A percentile compares a stretch with the other conserved stretches of the same genome.
Evolutionary conservation across 2,113 vertebrate species (phyloP).

Genomic region (Acrocephalus arundinaceus): DNA sequence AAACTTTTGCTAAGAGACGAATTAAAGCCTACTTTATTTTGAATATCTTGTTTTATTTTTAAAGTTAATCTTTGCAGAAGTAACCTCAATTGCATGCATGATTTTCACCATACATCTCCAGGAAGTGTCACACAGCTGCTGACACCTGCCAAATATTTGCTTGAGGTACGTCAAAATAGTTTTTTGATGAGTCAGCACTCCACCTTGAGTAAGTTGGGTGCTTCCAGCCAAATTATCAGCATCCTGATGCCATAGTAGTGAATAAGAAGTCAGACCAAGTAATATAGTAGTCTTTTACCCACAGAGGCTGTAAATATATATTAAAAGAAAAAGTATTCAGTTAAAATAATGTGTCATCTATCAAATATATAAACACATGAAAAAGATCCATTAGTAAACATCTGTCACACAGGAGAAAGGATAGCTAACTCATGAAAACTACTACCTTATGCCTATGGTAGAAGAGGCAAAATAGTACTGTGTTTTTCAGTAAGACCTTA

Average conservation of each 20-base stretch:
- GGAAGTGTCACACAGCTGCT: neutral
- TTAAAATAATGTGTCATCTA: neutral
- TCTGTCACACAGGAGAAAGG: neutral
- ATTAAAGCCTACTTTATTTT: neutral
- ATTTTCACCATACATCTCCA: neutral
- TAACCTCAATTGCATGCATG: neutral
- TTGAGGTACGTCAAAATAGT: neutral
- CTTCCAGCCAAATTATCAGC: neutral
- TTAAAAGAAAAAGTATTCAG: neutral
- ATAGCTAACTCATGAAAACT: neutral
- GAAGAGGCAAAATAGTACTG: neutral
- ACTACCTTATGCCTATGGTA: neutral
- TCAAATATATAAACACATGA: neutral
- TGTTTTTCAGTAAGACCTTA: neutral
- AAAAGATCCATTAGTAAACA: neutral
- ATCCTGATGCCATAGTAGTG: neutral
- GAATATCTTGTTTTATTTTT: neutral
- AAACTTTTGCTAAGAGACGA: neutral
- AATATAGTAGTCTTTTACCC: neutral
- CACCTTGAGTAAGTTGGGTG: neutral
- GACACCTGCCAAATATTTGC: neutral
- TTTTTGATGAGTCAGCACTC: neutral
- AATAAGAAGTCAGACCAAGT: neutral
- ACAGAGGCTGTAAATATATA: too few species aligned
- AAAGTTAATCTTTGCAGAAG: neutral